Base-by-base conservation (phyloP, 2,797 vertebrate genomes). In the Cyprinodon diabolis region DNA sequence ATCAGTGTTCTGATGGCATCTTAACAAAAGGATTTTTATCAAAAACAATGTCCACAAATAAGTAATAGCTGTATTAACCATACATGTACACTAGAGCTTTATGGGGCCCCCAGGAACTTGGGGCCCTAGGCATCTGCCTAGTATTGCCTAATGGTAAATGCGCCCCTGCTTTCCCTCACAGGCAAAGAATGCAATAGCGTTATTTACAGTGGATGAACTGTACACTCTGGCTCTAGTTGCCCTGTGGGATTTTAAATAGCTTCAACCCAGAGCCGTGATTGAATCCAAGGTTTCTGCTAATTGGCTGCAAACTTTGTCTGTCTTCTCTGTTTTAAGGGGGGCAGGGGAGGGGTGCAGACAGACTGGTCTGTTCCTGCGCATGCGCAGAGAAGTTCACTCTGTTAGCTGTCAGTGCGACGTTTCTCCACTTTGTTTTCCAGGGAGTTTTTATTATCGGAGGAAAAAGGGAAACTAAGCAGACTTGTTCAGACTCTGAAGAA, bases 141-240 rank as follows among this genome's bases (percentile, higher is more conserved):
- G 30, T 30, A 30, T 30, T 30, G 30, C 30, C 30, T 30, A 3
- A 30, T 30, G 30, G 30, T 30, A 30, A 30, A 30, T 30, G 30
- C 30, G 30, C 30, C 30, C 30, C 30, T 30, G 30, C 30, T 3
- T 69, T 58, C 75, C 19, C 76, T 84, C 86, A 78, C 14, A 66
- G 82, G 79, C 74, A 74, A 81, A 83, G 90, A 90, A 90, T 91
- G 90, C 81, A 82, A 72, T 62, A 43, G 87, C 70, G 90, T 93
- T 93, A 93, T 94, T 94, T 94, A 90, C 92, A 94, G 89, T 90
- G 75, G 78, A 81, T 89, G 82, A 83, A 82, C 79, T 71, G 68
- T 25, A 69, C 83, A 35, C 79, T 71, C 69, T 81, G 80, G 86
- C 78, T 87, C 82, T 72, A 58, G 71, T 83, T 75, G 75, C 86